Conservation (phyloP, 2,888 invertebrate genomes). For the Synergus umbraculus region DNA sequence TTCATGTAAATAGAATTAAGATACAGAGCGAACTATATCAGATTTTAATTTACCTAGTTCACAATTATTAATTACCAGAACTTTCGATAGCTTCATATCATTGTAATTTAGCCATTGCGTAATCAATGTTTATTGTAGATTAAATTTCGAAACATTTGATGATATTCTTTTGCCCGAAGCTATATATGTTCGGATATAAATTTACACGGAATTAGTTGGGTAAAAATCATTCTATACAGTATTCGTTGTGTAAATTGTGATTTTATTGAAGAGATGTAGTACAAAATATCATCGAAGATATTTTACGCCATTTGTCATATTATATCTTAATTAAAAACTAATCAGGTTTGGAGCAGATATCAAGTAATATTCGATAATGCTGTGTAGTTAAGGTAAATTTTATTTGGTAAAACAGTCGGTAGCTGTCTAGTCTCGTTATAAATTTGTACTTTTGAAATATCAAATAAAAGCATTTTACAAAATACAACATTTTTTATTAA, state of each 20-base stretch:
- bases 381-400: conserved; percentile 57
- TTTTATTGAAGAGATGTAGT: conserved; percentile 39
- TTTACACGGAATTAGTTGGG: conserved; percentile 20
- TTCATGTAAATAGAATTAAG: conserved; percentile 58
- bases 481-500: not conserved
- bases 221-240: conserved; percentile 35
- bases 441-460: conserved; percentile 72
- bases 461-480: conserved; percentile 64
- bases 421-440: conserved; percentile 74
- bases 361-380: conserved; percentile 59
- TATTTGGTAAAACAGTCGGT: conserved; percentile 66
- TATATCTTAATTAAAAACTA: conserved; percentile 16
- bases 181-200: conserved; percentile 17
- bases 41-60: conserved; percentile 21
- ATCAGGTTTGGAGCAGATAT: conserved; percentile 46
- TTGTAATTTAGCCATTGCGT: conserved; percentile 9
- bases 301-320: conserved; percentile 1
- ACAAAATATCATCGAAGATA: conserved; percentile 47
- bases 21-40: conserved; percentile 48
- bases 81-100: conserved; percentile 47
- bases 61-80: conserved; percentile 34
- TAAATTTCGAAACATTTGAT: conserved; percentile 14
- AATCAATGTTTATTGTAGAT: conserved; percentile 11
- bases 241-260: conserved; percentile 24
- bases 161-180: not conserved